Base-by-base conservation (phyloP, 2,888 invertebrate species). In the Entomobrya proxima region DNA sequence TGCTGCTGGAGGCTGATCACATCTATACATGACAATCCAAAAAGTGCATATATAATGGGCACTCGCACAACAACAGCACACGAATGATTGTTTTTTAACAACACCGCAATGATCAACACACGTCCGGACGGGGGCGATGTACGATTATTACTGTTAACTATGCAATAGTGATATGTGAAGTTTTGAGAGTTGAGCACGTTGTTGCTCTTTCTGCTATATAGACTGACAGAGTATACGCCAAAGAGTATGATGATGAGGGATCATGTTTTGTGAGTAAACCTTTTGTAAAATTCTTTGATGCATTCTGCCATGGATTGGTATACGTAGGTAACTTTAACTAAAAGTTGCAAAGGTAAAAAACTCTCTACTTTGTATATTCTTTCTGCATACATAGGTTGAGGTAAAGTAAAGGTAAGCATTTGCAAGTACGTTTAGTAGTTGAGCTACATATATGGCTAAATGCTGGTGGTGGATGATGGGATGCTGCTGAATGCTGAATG, bases 121-220 rank as follows among this genome's bases (percentile, higher is more conserved):
- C 84, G 84, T 85, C 84, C 84, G 84, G 84, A 85, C 84, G 84
- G 78, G 84, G 84, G 84, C 84, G 84, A 85, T 85, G 84, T 85
- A 85, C 84, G 84, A 85, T 85, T 85, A 85, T 85, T 85, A 85
- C 84, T 85, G 84, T 85, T 78, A 85, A 85, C 72, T 78, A 85
- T 78, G 84, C 69, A 78, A 85, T 40, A 72, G 78, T 85, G 84
- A 72, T 85, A 85, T 77, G 50, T 64, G 37, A 78, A 78, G 78
- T 85, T 85, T 78, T 72, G 83, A 47, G 67, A 69, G 77, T 58
- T 75, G 75, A 44, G 40, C 83, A 83, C 76, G 76, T 77, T 84
- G 84, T 77, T 77, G 15, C 52, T 79, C 32, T n/a, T 75, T n/a
- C n/a, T 64, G 69, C 35, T 72, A 4, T 72, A 15, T 52, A 35